Conservation (phyloP, 2,113 vertebrate species). For the Halichoeres trimaculatus region DNA sequence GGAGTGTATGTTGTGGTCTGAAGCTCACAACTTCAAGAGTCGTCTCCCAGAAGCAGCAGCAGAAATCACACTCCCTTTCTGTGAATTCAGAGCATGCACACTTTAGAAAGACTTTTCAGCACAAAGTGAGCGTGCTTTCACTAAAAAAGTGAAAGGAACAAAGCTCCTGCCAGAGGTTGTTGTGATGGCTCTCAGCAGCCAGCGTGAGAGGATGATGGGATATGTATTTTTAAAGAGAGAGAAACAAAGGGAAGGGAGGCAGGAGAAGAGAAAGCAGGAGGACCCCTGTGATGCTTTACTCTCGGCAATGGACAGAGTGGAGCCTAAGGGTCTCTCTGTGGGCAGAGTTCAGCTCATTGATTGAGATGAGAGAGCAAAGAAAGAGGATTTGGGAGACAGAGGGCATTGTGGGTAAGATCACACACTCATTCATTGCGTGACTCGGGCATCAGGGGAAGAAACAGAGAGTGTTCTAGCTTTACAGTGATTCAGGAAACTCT, state of each 20-base stretch:
- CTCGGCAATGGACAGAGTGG: conserved; percentile 16
- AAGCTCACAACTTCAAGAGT: no score
- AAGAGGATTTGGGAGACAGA: conserved; percentile 11
- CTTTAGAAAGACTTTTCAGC: not conserved
- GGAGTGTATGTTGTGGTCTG: not conserved
- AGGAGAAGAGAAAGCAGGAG: not conserved
- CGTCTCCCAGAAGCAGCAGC: not conserved
- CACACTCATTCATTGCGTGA: conserved; percentile 37
- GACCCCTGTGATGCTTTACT: conserved; percentile 4
- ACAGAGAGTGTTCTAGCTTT: conserved; percentile 26
- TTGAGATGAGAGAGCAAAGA: conserved; percentile 37
- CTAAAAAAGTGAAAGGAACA: conserved; percentile 24
- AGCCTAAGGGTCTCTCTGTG: conserved; percentile 27
- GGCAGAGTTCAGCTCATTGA: conserved; percentile 48
- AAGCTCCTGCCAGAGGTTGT: conserved; percentile 28
- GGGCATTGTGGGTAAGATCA: conserved; percentile 30
- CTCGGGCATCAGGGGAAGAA: conserved; percentile 37
- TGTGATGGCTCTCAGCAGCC: not conserved
- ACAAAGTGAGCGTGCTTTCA: not conserved
- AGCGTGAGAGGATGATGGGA: conserved; percentile 11
- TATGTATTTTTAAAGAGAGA: conserved; percentile 35
- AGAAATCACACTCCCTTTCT: not conserved
- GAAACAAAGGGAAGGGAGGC: conserved; percentile 8
- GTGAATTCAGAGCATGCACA: not conserved
- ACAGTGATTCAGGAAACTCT: conserved; percentile 16